A percentile compares a stretch with the other conserved stretches of the same genome.
These are phyloP conservation scores for Ophion obscuratus DNA, from an alignment of 2,888 invertebrate genomes.

Conservation along the genomic window DNA sequence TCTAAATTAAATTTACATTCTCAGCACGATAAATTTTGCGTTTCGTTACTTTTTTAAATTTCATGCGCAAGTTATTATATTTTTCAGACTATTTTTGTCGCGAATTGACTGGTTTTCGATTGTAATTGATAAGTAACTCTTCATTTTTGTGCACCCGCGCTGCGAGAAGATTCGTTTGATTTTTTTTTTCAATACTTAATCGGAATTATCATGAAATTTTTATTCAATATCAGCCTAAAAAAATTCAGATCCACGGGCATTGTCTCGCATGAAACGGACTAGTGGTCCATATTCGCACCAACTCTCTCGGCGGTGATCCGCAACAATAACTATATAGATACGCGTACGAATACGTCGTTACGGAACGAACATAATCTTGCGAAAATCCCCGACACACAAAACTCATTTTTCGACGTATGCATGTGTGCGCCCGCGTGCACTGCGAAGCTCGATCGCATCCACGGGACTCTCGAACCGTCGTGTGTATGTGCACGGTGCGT, in stretches of 20 bases:
- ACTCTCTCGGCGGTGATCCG: neutral
- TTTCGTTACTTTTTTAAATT: neutral
- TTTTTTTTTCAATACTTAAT: neutral
- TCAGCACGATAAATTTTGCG: too few relatives aligned
- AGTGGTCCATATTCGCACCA: constrained; percentile 21
- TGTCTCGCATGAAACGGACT: too few relatives aligned
- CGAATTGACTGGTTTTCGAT: neutral
- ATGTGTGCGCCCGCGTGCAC: constrained; percentile 27
- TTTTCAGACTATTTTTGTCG: neutral
- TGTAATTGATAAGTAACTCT: neutral
- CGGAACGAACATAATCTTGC: constrained; percentile 65
- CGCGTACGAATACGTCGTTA: constrained; percentile 58
- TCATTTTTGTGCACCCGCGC: too few relatives aligned
- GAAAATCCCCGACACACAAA: constrained; percentile 25
- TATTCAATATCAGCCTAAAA: too few relatives aligned
- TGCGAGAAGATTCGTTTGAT: neutral
- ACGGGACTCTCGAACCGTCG: constrained; percentile 8
- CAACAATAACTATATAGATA: constrained; percentile 34
- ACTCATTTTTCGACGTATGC: constrained; percentile 25
- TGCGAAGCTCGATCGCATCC: constrained; percentile 53
- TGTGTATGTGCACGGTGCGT: constrained; percentile 15
- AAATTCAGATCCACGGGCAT: too few relatives aligned
- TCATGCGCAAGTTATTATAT: neutral
- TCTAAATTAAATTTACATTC: too few relatives aligned
- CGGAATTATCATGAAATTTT: neutral